Conservation (phyloP, 2,888 invertebrate genomes). For the Rhabditophanes sp. region DNA sequence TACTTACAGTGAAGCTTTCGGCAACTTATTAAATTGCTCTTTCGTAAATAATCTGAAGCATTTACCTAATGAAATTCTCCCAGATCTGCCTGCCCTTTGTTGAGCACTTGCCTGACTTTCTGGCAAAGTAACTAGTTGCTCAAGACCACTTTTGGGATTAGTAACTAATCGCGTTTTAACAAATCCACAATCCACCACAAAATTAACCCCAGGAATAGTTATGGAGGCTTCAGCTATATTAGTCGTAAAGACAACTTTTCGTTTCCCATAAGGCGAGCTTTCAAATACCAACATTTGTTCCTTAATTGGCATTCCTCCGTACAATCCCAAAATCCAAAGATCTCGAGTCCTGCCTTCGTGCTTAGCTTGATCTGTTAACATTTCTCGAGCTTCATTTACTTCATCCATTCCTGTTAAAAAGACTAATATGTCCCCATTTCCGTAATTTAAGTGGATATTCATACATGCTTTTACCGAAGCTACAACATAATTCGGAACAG, state of each 20-base stretch:
- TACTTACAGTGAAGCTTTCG: conserved; percentile 58
- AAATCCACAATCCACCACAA: conserved; percentile 87
- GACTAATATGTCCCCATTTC: conserved; percentile 62
- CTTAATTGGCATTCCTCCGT: conserved; percentile 67
- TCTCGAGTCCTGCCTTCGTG: conserved; percentile 22
- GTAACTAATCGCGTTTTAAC: conserved; percentile 82
- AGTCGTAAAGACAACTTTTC: conserved; percentile 81
- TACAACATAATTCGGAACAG: conserved; percentile 33
- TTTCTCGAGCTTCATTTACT: conserved; percentile 34
- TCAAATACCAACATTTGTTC: conserved; percentile 40
- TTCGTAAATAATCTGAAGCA: conserved; percentile 58
- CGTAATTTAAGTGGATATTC: conserved; percentile 62
- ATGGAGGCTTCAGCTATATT: conserved; percentile 93
- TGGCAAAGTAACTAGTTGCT: conserved; percentile 51
- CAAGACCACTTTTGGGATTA: conserved; percentile 63
- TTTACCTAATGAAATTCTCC: conserved; percentile 66
- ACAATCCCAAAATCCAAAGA: conserved; percentile 64
- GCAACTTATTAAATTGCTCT: conserved; percentile 58
- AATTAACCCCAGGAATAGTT: conserved; percentile 77
- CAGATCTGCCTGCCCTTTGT: conserved; percentile 81
- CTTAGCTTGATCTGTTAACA: conserved; percentile 22
- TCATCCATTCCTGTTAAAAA: conserved; percentile 53
- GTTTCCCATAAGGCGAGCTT: conserved; percentile 47
- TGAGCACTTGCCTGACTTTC: conserved; percentile 71
- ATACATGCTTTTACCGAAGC: conserved; percentile 64